Evolutionary conservation across 64 coral and sea anemone genomes (phyloP), one percentile per base, ranked within the genome.

Genomic region (Dendronephthya gigantea): DNA sequence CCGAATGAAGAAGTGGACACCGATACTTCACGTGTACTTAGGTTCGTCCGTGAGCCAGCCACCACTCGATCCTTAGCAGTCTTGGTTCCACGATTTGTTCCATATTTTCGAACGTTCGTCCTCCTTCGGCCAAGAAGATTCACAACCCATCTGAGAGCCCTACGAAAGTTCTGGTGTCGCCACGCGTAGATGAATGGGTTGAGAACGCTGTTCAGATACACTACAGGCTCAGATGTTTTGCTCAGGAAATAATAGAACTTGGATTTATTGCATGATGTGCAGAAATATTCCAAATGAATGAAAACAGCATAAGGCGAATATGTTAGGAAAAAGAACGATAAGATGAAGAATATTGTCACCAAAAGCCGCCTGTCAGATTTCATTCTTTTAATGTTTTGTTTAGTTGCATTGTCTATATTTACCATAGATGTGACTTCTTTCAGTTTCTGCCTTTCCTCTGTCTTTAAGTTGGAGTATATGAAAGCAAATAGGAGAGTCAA

Each of bases 121-220:
- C 11, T 4, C 11, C 11, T 45, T 45, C 58, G 58, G 6, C 58
- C 58, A 66, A 31, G 48, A 4, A 2, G 32, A 29, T 36, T 55
- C 9, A 84, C 8, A 2, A 55, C 83, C 12, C 19, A 31, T 35
- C 48, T 28, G 45, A 84, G 23, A 13, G 83, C 48, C 30, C 52
- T 84, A 17, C 83, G 35, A 43, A 84, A 84, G 32, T 35, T 55
- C 51, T 84, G 50, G 51, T 84, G 83, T 84, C 83, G 43, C 83
- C 83, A 84, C n/a, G 83, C 83, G 32, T 84, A 84, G 48, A 84
- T 84, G 36, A 84, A 84, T 84, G 83, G 83, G 48, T 84, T 84
- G 31, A 84, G 12, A 36, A 51, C 83, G 83, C 83, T 51, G 83
- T 55, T 84, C 8, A 84, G 48, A 48, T 84, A 84, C 36, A 84